Base-by-base conservation (phyloP, 1,140 invertebrate genomes). In the Bombus soroeensis region DNA sequence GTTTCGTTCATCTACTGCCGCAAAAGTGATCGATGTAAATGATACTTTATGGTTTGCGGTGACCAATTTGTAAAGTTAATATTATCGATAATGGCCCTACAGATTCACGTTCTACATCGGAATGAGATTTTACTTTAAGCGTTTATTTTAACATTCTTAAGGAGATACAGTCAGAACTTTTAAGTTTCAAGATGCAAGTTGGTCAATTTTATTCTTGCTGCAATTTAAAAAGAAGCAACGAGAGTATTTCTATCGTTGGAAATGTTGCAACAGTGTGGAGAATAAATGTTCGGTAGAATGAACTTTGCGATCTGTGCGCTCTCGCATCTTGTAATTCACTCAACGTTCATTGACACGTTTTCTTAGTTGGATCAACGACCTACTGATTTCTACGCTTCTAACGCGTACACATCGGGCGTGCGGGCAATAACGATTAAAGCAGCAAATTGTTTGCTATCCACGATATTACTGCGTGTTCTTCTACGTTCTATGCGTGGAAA, bases 261-360 rank as follows among this genome's bases (percentile, higher is more conserved):
- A 39, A 62, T 75, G 71, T 74, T 47, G 72, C 71, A 66, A 47
- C 43, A 59, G 18, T 12, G 59, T 39, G 1, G 28, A 41, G n/a
- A 47, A 32, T 41, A 39, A 39, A 8, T 22, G 81, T 37, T 34
- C 57, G 2, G 41, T 41, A 34, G 81, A 77, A 68, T 25, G 82
- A 77, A 84, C 62, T 22, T 47, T 43, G 25, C 43, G 64, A 79
- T 78, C 66, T 47, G 32, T 18, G 41, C 66, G n/a, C 41, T 62
- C 39, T 57, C 37, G 75, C 37, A 37, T 59, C 47, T 75, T 83
- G 32, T 79, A 84, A 84, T 66, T 84, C 76, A 80, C 76, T 84
- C 76, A 72, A 84, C 83, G 75, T 84, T 79, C 83, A 59, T 79
- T 84, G 83, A 79, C 83, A 84, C 83, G 76, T 84, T 84, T 84